Percentiles rank a stretch among this genome's conserved stretches.
Conservation (phyloP, 23 tunicate genomes). For the Trididemnum clinides region DNA sequence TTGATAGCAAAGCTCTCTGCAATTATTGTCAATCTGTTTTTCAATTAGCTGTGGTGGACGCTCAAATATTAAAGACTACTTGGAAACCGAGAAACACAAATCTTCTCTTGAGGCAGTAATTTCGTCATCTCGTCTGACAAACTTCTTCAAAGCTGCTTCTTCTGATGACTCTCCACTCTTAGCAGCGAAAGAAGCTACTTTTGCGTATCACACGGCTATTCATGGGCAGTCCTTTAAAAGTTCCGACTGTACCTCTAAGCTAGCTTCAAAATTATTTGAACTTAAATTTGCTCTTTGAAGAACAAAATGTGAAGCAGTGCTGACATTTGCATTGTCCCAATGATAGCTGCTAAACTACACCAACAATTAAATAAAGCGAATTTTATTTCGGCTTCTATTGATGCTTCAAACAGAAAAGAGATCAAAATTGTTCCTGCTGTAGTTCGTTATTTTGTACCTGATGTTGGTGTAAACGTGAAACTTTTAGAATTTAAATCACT, state of each 20-base stretch:
- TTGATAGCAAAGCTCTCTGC: constrained; percentile 19
- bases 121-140: constrained; percentile 56
- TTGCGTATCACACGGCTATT: constrained; percentile 55
- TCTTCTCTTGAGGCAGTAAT: constrained; percentile 48
- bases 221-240: constrained; percentile 66
- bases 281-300: constrained; percentile 59
- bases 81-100: constrained; percentile 35
- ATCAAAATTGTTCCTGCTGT: constrained; percentile 60
- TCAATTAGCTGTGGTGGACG: constrained; percentile 24
- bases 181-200: constrained; percentile 67
- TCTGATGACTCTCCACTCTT: constrained; percentile 49
- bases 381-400: constrained; percentile 49
- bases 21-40: constrained; percentile 35
- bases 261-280: constrained; percentile 70
- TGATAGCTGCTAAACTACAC: constrained; percentile 64
- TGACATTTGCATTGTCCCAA: constrained; percentile 60
- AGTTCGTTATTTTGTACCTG: constrained; percentile 54
- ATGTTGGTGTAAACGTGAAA: constrained; percentile 44
- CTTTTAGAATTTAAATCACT: constrained; percentile 44
- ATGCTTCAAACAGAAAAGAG: constrained; percentile 71
- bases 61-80: constrained; percentile 34
- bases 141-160: constrained; percentile 57
- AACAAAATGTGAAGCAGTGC: constrained; percentile 74
- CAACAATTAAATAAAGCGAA: constrained; percentile 56
- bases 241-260: constrained; percentile 70